Percentiles rank a stretch among this genome's conserved stretches.
Evolutionary conservation across 2,113 vertebrate genomes (phyloP).

Genomic region (Calyptomena viridis): DNA sequence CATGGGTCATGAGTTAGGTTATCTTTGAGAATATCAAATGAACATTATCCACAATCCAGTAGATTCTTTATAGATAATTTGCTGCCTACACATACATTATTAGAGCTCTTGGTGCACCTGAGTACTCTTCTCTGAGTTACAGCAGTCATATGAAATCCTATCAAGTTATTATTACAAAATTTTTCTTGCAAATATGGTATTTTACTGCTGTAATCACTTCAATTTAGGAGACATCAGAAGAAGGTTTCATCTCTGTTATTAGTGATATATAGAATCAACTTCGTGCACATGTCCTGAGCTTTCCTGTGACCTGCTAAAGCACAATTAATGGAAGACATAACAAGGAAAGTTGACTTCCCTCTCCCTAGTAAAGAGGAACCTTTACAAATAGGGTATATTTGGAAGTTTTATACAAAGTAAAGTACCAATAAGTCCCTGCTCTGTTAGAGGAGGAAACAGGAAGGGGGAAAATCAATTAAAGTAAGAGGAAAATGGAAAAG

Average conservation of each 20-base stretch:
- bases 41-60: neutral
- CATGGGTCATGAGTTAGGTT: neutral
- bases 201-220: constrained; percentile 20
- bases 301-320: constrained; percentile 3
- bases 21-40: neutral
- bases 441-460: constrained; percentile 2
- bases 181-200: constrained; percentile 17
- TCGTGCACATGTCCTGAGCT: neutral
- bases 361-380: neutral
- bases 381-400: neutral
- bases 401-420: neutral
- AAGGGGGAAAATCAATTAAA: neutral
- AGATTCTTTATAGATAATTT: constrained; percentile 20
- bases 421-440: neutral
- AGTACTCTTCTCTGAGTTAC: constrained; percentile 20
- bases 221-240: neutral
- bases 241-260: constrained; percentile 7
- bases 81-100: constrained; percentile 22
- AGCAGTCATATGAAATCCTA: constrained; percentile 1
- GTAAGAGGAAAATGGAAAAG: neutral
- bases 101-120: neutral
- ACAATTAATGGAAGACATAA: constrained; percentile 48
- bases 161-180: neutral
- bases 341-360: constrained; percentile 3
- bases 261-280: neutral